Evolutionary conservation across 2,797 vertebrate species (phyloP).

Genomic region (Halcyon chelicuti): DNA sequence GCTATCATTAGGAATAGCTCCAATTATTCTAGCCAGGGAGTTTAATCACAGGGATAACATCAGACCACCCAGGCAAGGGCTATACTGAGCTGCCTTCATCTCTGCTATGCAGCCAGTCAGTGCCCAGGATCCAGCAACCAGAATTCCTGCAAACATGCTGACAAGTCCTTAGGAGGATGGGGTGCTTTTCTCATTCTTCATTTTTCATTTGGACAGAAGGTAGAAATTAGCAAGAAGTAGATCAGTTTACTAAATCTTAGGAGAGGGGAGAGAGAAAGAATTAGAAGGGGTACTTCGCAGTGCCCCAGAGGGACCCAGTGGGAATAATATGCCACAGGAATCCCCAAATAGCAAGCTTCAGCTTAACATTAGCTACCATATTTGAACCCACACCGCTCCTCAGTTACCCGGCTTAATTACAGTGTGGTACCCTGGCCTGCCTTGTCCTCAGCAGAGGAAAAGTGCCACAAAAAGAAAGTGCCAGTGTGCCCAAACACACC

Average conservation of each 20-base stretch:
- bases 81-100: conserved; percentile 43
- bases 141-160: conserved; percentile 56
- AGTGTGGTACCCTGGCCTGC: background rate
- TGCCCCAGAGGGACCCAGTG: background rate
- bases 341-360: background rate
- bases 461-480: background rate
- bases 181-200: background rate
- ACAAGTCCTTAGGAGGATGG: conserved; percentile 29
- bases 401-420: background rate
- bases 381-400: background rate
- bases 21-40: conserved; percentile 67
- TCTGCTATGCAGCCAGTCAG: conserved; percentile 38
- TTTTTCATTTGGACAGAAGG: conserved; percentile 58
- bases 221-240: background rate
- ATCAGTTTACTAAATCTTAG: background rate
- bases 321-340: background rate
- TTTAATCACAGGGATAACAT: conserved; percentile 81
- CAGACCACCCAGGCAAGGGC: conserved; percentile 89
- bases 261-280: background rate
- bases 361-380: background rate
- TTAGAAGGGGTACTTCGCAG: background rate
- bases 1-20: conserved; percentile 79
- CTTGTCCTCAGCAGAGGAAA: background rate
- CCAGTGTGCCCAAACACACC: background rate
- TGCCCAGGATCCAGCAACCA: conserved; percentile 46